Base-by-base conservation (phyloP, 2,888 invertebrate genomes). In the Mamestra brassicae region DNA sequence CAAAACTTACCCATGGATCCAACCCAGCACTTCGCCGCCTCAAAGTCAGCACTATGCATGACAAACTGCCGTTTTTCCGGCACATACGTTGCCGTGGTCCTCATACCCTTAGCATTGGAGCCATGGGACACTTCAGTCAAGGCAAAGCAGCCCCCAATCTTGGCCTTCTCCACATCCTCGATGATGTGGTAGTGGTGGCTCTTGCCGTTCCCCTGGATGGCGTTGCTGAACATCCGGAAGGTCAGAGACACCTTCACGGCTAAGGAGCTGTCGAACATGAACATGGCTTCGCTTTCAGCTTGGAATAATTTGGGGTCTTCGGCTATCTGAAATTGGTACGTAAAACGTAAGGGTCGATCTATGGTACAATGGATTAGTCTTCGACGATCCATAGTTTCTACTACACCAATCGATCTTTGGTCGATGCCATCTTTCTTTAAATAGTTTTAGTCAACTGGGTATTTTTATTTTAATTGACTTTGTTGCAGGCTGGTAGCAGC, bases 1-100 rank as follows among this genome's bases (percentile, higher is more conserved):
- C 6, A 10, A 7, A 52, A 86, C 94, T 91, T 89, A 97, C 98
- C 98, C 83, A 98, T 92, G 82, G 97, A 98, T 10, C 98, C 99
- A 47, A 98, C 98, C 99, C 99, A 99, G 91, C 98, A 98, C 94
- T 99, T 99, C 6, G 98, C 98, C 0, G 99, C 98, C 92, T 99
- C 98, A 92, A 99, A 98, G 92, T 98, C 98, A 1, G 99, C 98
- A 0, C 98, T 98, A 90, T 99, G 97, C 77, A 99, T 94, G 4
- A 99, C 95, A 93, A 99, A 99, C 92, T 98, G 97, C 92, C 97
- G 97, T 11, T 97, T 98, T 74, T 97, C 96, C 0, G 97, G 97
- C 89, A 98, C 97, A 92, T 98, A 99, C 0, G 97, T 98, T 0
- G 99, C 99, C 0, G 97, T 98, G 0, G 99, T 99, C 87, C 98